Conservation (phyloP, 1,140 invertebrate genomes). For the Pogonognathellus flavescens region DNA sequence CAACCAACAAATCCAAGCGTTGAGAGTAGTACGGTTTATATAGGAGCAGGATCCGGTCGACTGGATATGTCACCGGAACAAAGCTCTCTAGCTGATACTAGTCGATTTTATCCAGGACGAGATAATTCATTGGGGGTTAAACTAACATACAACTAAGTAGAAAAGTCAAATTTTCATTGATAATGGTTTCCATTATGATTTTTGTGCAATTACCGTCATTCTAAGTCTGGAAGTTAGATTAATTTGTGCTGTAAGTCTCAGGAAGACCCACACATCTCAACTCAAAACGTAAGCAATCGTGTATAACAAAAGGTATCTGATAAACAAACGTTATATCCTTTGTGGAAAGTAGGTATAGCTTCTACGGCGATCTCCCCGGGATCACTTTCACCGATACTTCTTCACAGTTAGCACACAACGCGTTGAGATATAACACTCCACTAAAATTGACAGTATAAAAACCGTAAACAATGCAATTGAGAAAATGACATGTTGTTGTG, state of each 20-base stretch:
- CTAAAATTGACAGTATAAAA: neutral
- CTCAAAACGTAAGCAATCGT: too few relatives aligned
- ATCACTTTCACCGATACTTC: too few relatives aligned
- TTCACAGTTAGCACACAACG: too few relatives aligned
- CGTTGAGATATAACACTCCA: too few relatives aligned
- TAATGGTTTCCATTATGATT: slow-evolving; percentile 15
- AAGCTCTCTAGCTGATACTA: slow-evolving; percentile 23
- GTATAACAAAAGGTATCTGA: neutral
- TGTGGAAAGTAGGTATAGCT: neutral
- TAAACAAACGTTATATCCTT: neutral
- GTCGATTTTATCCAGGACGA: slow-evolving; percentile 55
- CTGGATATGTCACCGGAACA: slow-evolving; percentile 26
- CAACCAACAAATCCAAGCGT: neutral
- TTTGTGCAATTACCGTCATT: slow-evolving; percentile 27
- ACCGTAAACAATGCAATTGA: slow-evolving; percentile 18
- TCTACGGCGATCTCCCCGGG: too few relatives aligned
- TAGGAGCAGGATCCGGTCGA: slow-evolving; percentile 45
- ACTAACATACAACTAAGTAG: slow-evolving; percentile 57
- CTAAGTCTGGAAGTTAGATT: slow-evolving; percentile 4
- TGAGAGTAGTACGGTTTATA: slow-evolving; percentile 11
- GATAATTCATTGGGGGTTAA: slow-evolving; percentile 58
- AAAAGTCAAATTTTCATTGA: slow-evolving; percentile 35
- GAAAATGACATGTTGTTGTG: neutral
- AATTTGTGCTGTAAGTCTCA: too few relatives aligned
- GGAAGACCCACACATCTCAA: too few relatives aligned